phyloP scores from a whole-genome alignment of 2,113 vertebrate genomes.

The Sitta europaea region DNA sequence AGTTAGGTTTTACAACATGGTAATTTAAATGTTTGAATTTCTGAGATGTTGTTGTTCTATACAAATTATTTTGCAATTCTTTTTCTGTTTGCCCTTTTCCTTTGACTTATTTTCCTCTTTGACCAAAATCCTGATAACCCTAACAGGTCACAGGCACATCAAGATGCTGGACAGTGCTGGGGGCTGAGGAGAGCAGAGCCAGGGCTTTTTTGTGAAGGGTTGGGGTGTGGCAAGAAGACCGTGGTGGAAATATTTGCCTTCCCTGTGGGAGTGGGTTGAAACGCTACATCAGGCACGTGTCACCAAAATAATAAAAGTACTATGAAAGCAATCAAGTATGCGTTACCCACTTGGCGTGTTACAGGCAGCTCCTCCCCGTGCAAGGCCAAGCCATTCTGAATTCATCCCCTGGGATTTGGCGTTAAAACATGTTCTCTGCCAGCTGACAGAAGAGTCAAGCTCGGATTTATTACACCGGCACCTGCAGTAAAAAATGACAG shows the following conservation, averaged over 20 bases:
- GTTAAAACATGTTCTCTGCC: constrained; percentile 55
- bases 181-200: background rate
- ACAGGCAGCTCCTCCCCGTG: constrained; percentile 38
- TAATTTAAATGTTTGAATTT: background rate
- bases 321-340: constrained; percentile 34
- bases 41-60: background rate
- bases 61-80: background rate
- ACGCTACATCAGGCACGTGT: background rate
- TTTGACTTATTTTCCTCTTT: background rate
- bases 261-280: background rate
- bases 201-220: background rate
- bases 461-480: constrained; percentile 67
- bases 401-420: constrained; percentile 55
- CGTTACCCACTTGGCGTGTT: constrained; percentile 17
- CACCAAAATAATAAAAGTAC: constrained; percentile 34
- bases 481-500: constrained; percentile 72
- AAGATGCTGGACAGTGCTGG: accelerated
- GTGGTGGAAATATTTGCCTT: background rate
- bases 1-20: background rate
- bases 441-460: constrained; percentile 57
- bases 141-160: accelerated
- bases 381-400: constrained; percentile 64
- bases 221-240: accelerated
- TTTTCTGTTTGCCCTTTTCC: background rate
- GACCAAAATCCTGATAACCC: background rate